Percentiles rank a stretch among this genome's conserved stretches.
Evolutionary conservation across 2,113 vertebrate genomes (phyloP).

Genomic region (Grus americana): DNA sequence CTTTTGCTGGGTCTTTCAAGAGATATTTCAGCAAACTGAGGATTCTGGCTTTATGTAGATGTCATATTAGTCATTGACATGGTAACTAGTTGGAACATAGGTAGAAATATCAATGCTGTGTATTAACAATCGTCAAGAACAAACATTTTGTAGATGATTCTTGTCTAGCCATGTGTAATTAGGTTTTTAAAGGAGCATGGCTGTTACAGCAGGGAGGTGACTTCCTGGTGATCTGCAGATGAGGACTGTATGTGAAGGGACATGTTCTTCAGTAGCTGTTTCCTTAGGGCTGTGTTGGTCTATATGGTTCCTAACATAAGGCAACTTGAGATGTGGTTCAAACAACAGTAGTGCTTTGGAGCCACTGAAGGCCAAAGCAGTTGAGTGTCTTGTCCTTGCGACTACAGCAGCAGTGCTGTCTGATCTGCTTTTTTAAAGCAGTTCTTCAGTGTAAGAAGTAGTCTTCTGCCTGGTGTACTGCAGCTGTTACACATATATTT

Average conservation of each 20-base stretch:
- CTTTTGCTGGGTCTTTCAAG: neutral
- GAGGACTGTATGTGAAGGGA: neutral
- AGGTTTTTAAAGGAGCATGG: neutral
- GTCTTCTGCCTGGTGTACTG: neutral
- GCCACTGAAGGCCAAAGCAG: neutral
- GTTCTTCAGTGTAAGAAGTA: neutral
- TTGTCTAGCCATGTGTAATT: neutral
- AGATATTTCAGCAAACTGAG: neutral
- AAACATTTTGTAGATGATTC: neutral
- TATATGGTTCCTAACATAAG: neutral
- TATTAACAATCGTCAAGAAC: neutral
- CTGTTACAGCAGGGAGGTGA: neutral
- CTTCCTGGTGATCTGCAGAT: neutral
- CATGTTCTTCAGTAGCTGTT: neutral
- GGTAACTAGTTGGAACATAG: neutral
- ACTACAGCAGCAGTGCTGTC: neutral
- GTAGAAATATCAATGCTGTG: neutral
- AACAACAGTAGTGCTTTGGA: neutral
- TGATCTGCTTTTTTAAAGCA: neutral
- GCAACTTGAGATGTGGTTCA: neutral
- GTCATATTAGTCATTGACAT: neutral
- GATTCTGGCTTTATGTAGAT: neutral
- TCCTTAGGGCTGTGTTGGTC: fast-evolving
- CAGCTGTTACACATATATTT: neutral
- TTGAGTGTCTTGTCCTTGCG: neutral